Evolutionary conservation across 2,797 vertebrate genomes (phyloP), one percentile per base, ranked within the genome.

Genomic region (Paedocypris micromegethes): DNA sequence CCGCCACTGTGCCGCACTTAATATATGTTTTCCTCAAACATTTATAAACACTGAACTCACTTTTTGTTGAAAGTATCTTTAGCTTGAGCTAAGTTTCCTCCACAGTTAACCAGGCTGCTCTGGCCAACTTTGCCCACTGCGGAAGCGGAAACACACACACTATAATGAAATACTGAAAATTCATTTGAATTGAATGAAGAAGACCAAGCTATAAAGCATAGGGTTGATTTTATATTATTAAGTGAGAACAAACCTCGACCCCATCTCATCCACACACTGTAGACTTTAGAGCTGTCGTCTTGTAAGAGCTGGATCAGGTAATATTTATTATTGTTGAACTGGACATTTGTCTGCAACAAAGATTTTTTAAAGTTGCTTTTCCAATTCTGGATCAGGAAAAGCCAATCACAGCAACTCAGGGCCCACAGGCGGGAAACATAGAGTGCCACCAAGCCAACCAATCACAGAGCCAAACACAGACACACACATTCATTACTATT

Each of bases 291-390:
- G 60, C 9, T 60, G 72, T 94, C 91, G 1, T 95, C 94, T 66
- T 93, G 79, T 75, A 96, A 76, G 49, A 96, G 84, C 80, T 96
- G 94, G 73, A 96, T 92, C 80, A 95, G 78, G 82, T 95, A 96
- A 73, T 88, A 96, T 75, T 96, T 96, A 80, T 96, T 96, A 85
- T 94, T 95, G 85, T 96, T 96, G 75, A 89, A 92, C 77, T 95
- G 92, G 52, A 96, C 85, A 73, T 95, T 95, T 48, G 94, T 96
- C 94, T 96, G 80, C 3, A 75, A 74, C 38, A 54, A 2, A 61
- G 46, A 51, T 51, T 8, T 23, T 23, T 4, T 51, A 51, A 9
- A 50, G 47, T 1, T 23, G 23, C 23, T 23, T 23, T 23, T 23
- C 23, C 23, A 23, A 23, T 23, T 23, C 23, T 23, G 23, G 23